phyloP scores from a whole-genome alignment of 2,797 vertebrate species.

The Sternarchorhynchus goeldii region DNA sequence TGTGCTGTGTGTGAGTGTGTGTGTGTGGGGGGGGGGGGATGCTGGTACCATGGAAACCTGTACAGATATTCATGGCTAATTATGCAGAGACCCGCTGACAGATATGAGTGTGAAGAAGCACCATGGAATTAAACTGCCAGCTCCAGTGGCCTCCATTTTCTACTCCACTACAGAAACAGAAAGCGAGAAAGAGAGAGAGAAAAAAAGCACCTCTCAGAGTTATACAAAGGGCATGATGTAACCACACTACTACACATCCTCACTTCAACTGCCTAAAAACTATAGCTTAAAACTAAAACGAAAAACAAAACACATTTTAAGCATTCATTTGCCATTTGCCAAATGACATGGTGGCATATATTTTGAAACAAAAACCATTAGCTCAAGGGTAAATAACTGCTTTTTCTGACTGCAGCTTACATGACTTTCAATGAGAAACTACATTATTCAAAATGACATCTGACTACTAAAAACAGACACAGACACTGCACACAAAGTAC shows the following conservation, averaged over 20 bases:
- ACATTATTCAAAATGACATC: not conserved
- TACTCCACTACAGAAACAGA: slow-evolving; percentile 29
- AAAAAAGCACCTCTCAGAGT: slow-evolving; percentile 8
- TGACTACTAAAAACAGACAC: not conserved
- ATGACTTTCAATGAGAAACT: no score
- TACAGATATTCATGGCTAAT: slow-evolving; percentile 64
- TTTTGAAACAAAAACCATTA: no score
- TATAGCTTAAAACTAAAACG: not conserved
- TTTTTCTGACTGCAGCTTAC: no score
- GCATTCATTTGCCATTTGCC: no score
- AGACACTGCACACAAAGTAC: not conserved
- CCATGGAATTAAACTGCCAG: slow-evolving; percentile 61
- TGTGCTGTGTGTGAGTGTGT: slow-evolving; percentile 41
- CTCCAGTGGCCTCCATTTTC: slow-evolving; percentile 50
- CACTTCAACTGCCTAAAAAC: not conserved
- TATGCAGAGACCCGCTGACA: slow-evolving; percentile 62
- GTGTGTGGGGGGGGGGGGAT: slow-evolving; percentile 59
- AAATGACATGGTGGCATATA: no score
- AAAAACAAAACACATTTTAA: not conserved
- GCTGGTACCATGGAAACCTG: slow-evolving; percentile 66
- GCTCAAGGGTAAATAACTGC: no score
- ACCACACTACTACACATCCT: slow-evolving; percentile 19
- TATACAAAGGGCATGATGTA: slow-evolving; percentile 30
- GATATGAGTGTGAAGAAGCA: slow-evolving; percentile 61
- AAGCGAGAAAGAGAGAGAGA: slow-evolving; percentile 5